A percentile compares a stretch with the other conserved stretches of the same genome.
Conservation (phyloP, 2,797 vertebrate genomes). For the Eulemur mongoz region DNA sequence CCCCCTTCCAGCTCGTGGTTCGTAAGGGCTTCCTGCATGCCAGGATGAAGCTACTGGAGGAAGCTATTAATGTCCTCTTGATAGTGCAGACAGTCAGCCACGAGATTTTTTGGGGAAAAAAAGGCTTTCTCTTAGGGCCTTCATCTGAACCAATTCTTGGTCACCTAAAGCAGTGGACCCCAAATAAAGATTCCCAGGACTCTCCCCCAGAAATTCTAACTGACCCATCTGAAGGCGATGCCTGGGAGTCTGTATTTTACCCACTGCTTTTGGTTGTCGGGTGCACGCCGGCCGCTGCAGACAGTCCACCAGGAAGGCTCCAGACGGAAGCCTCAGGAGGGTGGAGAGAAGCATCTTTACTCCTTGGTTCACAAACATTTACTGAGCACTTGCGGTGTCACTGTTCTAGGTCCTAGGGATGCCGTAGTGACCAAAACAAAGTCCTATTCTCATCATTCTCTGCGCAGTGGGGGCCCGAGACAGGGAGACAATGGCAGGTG, state of each 20-base stretch:
- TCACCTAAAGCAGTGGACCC: background rate
- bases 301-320: background rate
- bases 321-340: background rate
- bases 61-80: background rate
- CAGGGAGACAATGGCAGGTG: background rate
- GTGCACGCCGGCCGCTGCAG: too few species aligned
- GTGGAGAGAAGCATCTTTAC: background rate
- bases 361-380: background rate
- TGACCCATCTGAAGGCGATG: background rate
- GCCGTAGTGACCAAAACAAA: background rate
- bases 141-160: background rate
- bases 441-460: background rate
- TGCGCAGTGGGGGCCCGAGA: too few species aligned
- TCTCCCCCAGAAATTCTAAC: background rate
- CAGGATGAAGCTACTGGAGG: background rate
- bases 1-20: background rate
- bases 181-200: background rate
- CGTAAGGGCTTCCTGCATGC: conserved; percentile 34
- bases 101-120: background rate
- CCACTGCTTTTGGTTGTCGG: background rate
- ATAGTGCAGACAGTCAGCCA: background rate
- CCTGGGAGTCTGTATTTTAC: background rate
- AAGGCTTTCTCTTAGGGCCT: background rate
- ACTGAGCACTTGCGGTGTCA: background rate
- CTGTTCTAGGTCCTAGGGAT: background rate